phyloP scores from a whole-genome alignment of 2,888 invertebrate genomes.

The Epinotia ramella region DNA sequence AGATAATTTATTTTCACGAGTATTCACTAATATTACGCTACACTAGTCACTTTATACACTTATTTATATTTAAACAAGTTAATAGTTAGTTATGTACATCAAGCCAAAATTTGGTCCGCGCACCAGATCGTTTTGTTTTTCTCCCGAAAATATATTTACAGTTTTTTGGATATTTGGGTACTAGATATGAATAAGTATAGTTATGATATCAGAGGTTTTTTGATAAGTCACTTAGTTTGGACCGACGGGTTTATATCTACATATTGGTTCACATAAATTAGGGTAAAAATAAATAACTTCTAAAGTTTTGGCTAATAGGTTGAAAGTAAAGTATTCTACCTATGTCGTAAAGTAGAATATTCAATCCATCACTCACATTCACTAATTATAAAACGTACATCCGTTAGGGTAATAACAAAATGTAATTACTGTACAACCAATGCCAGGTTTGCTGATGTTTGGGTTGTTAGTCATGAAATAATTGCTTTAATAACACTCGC shows the following conservation, averaged over 20 bases:
- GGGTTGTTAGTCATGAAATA: not conserved
- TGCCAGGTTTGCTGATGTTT: constrained; percentile 22
- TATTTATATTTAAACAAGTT: constrained; percentile 46
- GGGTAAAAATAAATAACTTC: constrained; percentile 49
- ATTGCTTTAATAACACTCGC: constrained; percentile 21
- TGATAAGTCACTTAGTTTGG: constrained; percentile 77
- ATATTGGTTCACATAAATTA: constrained; percentile 40
- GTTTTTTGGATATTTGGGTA: constrained; percentile 56
- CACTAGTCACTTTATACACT: constrained; percentile 58
- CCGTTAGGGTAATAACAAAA: constrained; percentile 42
- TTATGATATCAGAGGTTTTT: constrained; percentile 67
- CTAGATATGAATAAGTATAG: constrained; percentile 52
- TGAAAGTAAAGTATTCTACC: constrained; percentile 53
- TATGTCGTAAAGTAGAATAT: constrained; percentile 54
- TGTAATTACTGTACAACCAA: constrained; percentile 42
- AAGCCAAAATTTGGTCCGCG: constrained; percentile 67
- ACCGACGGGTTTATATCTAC: constrained; percentile 64
- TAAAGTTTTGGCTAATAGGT: constrained; percentile 49
- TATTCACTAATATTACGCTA: constrained; percentile 51
- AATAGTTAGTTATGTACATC: constrained; percentile 50
- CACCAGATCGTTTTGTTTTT: constrained; percentile 54
- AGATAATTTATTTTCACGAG: constrained; percentile 52
- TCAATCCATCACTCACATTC: constrained; percentile 65
- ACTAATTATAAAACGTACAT: constrained; percentile 56
- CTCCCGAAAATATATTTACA: constrained; percentile 54